Conservation (phyloP, 2,888 invertebrate species). For the Trissoscelio sp. region DNA sequence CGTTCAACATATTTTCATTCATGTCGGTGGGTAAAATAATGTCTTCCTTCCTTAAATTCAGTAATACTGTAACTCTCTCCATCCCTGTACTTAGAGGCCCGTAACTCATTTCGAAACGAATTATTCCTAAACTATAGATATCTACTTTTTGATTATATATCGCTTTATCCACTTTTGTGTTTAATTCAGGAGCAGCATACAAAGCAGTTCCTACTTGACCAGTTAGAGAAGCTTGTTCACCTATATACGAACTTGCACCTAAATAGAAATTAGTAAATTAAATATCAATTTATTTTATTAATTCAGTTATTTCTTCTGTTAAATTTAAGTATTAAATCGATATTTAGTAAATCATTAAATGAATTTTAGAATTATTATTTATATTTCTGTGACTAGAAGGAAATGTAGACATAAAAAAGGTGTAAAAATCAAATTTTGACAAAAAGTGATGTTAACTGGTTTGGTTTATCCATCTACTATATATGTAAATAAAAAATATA, state of each 20-base stretch:
- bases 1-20: slow-evolving; percentile 85
- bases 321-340: slow-evolving; percentile 1
- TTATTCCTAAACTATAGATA: slow-evolving; percentile 91
- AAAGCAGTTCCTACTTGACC: slow-evolving; percentile 96
- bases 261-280: neutral
- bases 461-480: neutral
- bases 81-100: slow-evolving; percentile 93
- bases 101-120: slow-evolving; percentile 98
- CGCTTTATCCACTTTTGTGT: slow-evolving; percentile 88
- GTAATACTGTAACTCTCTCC: slow-evolving; percentile 93
- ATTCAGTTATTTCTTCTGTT: no score
- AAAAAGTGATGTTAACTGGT: no score
- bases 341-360: no score
- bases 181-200: slow-evolving; percentile 97
- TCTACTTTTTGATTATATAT: slow-evolving; percentile 94
- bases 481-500: neutral
- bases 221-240: slow-evolving; percentile 86
- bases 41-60: slow-evolving; percentile 88
- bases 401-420: slow-evolving; percentile 11
- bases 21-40: slow-evolving; percentile 90
- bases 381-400: no score
- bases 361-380: no score
- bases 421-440: neutral
- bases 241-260: slow-evolving; percentile 79
- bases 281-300: no score